Evolutionary conservation across 2,888 invertebrate species (phyloP).

Genomic region (Calephelis perditalis): DNA sequence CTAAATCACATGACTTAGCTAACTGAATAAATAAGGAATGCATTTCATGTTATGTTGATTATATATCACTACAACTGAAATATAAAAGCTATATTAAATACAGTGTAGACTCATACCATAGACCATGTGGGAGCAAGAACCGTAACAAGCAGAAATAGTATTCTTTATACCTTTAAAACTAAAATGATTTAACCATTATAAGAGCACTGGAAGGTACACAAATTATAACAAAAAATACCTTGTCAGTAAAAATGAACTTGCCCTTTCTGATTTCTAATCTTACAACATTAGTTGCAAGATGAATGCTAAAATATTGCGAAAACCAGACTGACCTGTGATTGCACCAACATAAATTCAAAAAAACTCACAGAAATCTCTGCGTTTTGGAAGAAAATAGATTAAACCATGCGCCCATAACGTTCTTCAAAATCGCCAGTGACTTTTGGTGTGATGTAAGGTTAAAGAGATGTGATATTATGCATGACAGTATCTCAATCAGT

Average conservation of each 20-base stretch:
- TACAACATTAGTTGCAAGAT: conserved; percentile 11
- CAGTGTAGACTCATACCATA: not conserved
- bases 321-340: conserved; percentile 39
- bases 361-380: conserved; percentile 33
- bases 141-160: conserved; percentile 22
- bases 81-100: too few species aligned
- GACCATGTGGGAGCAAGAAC: conserved; percentile 10
- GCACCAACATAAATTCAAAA: conserved; percentile 40
- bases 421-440: conserved; percentile 42
- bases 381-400: conserved; percentile 30
- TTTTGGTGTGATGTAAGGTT: conserved; percentile 51
- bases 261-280: conserved; percentile 10
- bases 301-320: conserved; percentile 35
- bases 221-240: not conserved
- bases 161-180: not conserved
- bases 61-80: too few species aligned
- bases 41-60: not conserved
- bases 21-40: not conserved
- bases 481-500: conserved; percentile 45
- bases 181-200: not conserved
- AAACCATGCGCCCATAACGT: conserved; percentile 46
- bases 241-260: conserved; percentile 9
- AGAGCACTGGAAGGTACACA: not conserved
- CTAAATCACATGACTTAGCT: not conserved
- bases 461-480: conserved; percentile 43